Base-by-base conservation (phyloP, 2,113 vertebrate genomes). In the Gyps fulvus region DNA sequence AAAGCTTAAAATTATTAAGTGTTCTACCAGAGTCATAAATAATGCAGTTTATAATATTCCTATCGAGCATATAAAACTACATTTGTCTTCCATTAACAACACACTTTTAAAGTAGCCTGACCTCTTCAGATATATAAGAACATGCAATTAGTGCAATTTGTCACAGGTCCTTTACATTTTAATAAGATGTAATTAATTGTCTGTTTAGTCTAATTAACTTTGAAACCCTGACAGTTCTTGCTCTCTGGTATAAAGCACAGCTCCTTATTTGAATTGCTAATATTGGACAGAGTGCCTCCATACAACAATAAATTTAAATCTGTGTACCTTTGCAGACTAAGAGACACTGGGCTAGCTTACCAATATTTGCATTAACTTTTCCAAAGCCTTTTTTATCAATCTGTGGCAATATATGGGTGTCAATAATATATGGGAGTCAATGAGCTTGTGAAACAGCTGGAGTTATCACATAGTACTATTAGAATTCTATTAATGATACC, bases 131-230 rank as follows among this genome's bases (percentile, higher is more conserved):
- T 97, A 90, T 93, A 87, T 94, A 96, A 98, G 96, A 98, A 95
- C 95, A 94, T 94, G 93, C 96, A 98, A 98, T 98, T 98, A 98
- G 91, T 90, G 86, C 98, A 98, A 98, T 98, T 98, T 98, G 98
- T 98, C 98, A 98, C 97, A 98, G 98, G 96, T 97, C 97, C 97
- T 97, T 98, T 98, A 97, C 96, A 97, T 84, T 96, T 98, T 98
- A 98, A 98, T 98, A 98, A 97, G 98, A 97, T 88, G 82, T 98
- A 98, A 98, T 98, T 98, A 98, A 98, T 98, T 98, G 97, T 97
- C 98, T 98, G 96, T 98, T 98, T 98, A 98, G 97, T 97, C 96
- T 98, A 98, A 98, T 98, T 98, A 98, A 98, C 97, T 98, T 98
- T 97, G 97, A 98, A 98, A 96, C 91, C 89, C 89, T 98, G 96